Evolutionary conservation across 1,140 invertebrate genomes (phyloP), one percentile per base, ranked within the genome.

Genomic region (Atta colombica): DNA sequence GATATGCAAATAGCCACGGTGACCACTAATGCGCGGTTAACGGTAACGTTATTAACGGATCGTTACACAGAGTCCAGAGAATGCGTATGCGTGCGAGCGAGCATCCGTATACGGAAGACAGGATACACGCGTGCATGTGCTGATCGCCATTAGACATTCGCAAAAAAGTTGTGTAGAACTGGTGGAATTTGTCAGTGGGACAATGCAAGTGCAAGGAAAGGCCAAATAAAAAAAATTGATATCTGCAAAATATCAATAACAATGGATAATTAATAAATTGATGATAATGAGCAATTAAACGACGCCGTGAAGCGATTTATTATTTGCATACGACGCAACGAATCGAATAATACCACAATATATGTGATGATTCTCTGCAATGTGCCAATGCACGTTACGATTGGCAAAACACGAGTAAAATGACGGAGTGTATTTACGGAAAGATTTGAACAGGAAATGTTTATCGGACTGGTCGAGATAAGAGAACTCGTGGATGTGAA

Each of bases 21-120:
- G 90, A 92, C 91, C 91, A 89, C 92, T 93, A 93, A 93, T 92
- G 92, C 90, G 91, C 89, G 90, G 92, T 91, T 93, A 93, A 93
- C 93, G 93, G 93, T 93, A 93, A 93, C 91, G 92, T 91, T 93
- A 92, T 93, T 93, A 93, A 93, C 93, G 92, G 92, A 92, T 93
- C 89, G 90, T 91, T 91, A 91, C 89, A 90, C 89, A 77, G 88
- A 71, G 87, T 88, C 81, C 90, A 68, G 63, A 58, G 77, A 87
- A 86, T 72, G 77, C 81, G 65, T 53, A 72, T 71, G 85, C 61
- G 74, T 61, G 35, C 72, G 84, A 63, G 53, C 51, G 78, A 75
- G 31, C 77, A 69, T 85, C 51, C 75, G 71, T 53, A 25, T 12
- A 31, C 25, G 25, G 71, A 61, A 55, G 72, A 68, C 18, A 39